Percentiles rank a stretch among this genome's conserved stretches.
Conservation (phyloP, 2,113 vertebrate genomes). For the Engraulis encrasicolus region DNA sequence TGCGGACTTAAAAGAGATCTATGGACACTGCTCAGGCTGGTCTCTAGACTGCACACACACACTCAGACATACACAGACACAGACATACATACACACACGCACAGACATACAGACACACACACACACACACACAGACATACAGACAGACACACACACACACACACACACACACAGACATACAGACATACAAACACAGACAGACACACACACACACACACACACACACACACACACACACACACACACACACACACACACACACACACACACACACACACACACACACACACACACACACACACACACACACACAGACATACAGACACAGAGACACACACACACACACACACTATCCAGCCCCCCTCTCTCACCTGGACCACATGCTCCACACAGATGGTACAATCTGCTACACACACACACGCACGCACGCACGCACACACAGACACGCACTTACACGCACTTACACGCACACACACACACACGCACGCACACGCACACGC, state of each 20-base stretch:
- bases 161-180: neutral
- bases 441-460: neutral
- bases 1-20: slow-evolving; percentile 2
- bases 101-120: neutral
- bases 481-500: too few relatives aligned
- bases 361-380: too few relatives aligned
- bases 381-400: too few relatives aligned
- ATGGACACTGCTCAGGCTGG: neutral
- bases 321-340: too few relatives aligned
- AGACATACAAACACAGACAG: neutral
- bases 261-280: neutral
- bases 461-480: too few relatives aligned
- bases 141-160: neutral
- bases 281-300: neutral
- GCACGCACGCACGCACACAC: neutral
- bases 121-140: neutral
- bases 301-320: neutral
- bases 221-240: neutral
- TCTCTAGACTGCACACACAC: neutral
- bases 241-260: neutral
- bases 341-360: too few relatives aligned
- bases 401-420: neutral
- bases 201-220: neutral
- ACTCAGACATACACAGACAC: neutral
- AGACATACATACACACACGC: neutral